phyloP scores from a whole-genome alignment of 2,797 vertebrate genomes.

The Remorina albescens region DNA sequence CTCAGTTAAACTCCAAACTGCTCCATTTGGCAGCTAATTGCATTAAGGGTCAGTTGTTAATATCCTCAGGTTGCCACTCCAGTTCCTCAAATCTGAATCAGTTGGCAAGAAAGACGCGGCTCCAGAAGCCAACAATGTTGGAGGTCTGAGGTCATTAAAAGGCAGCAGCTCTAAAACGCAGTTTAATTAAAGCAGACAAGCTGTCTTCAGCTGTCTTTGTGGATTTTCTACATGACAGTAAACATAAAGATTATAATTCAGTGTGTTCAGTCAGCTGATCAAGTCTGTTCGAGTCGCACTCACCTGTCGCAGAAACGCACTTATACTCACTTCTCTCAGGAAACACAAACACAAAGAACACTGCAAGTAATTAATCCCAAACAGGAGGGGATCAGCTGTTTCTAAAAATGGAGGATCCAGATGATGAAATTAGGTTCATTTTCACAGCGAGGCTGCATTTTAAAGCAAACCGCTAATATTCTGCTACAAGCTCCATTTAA shows the following conservation, averaged over 20 bases:
- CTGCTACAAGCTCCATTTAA: slow-evolving; percentile 8
- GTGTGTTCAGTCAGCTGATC: neutral
- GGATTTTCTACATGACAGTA: neutral
- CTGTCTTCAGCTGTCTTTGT: neutral
- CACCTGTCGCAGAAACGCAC: neutral
- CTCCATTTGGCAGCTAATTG: slow-evolving; percentile 66
- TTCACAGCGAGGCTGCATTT: neutral
- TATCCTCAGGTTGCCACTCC: slow-evolving; percentile 25
- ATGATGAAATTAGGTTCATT: neutral
- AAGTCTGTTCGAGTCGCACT: neutral
- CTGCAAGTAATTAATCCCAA: neutral
- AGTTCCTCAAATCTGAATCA: slow-evolving; percentile 7
- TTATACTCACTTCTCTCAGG: neutral
- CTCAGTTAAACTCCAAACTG: slow-evolving; percentile 56
- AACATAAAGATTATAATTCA: neutral
- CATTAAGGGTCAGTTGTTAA: slow-evolving; percentile 53
- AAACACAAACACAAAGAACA: neutral
- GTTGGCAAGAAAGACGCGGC: neutral
- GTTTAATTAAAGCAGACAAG: neutral
- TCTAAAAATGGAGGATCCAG: neutral
- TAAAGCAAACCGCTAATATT: neutral
- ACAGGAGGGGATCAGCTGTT: neutral
- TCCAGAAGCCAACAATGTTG: neutral
- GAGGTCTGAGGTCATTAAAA: slow-evolving; percentile 12
- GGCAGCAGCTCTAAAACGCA: neutral